Conservation (phyloP, 1,140 invertebrate species). For the Rhyzopertha dominica region DNA sequence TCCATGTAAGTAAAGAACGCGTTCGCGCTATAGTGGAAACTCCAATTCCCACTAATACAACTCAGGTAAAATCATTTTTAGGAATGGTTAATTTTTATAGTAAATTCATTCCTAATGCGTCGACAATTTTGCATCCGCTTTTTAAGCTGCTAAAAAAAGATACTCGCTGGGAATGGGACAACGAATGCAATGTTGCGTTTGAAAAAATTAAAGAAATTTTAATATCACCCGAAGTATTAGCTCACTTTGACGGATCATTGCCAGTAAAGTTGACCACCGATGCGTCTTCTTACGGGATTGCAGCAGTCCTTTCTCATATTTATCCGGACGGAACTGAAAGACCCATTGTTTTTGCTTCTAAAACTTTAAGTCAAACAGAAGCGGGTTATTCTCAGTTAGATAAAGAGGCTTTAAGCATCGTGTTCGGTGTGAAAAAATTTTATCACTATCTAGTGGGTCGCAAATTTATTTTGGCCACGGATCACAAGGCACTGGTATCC, state of each 20-base stretch:
- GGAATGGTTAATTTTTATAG: neutral
- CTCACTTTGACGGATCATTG: constrained; percentile 13
- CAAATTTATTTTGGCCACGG: too few species aligned
- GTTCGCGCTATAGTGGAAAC: neutral
- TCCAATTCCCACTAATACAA: neutral
- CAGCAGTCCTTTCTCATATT: constrained; percentile 13
- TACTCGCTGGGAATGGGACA: constrained; percentile 16
- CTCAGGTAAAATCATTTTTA: neutral
- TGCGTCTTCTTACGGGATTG: constrained; percentile 13
- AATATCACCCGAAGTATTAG: constrained; percentile 22
- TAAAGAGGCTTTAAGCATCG: constrained; percentile 24
- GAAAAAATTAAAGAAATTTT: constrained; percentile 29
- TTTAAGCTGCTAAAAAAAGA: constrained; percentile 21
- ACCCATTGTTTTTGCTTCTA: constrained; percentile 25
- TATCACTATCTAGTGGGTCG: too few species aligned
- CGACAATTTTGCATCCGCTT: neutral
- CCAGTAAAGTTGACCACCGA: constrained; percentile 14
- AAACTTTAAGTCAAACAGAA: constrained; percentile 18
- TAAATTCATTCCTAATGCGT: constrained; percentile 1
- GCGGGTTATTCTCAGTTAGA: constrained; percentile 27
- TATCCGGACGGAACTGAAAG: constrained; percentile 16
- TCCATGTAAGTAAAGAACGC: neutral
- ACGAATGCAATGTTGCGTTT: constrained; percentile 23
- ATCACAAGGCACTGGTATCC: too few species aligned
- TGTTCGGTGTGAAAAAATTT: constrained; percentile 24